These are phyloP conservation scores for Isaurus tuberculatus DNA, from an alignment of 92 coral and sea anemone species.

Conservation along the genomic window DNA sequence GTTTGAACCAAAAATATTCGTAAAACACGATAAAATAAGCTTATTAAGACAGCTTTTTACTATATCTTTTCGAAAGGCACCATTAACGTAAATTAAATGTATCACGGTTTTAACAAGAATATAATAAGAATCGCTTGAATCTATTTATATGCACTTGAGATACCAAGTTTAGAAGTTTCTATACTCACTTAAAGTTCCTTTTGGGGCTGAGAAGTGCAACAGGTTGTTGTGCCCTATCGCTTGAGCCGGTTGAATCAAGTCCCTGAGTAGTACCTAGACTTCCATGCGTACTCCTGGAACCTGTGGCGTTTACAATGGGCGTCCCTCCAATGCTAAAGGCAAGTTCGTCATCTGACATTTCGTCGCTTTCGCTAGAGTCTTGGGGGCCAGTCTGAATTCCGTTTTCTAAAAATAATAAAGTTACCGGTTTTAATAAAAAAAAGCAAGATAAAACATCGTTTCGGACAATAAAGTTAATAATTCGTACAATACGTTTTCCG, in stretches of 20 bases:
- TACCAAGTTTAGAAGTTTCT: background rate
- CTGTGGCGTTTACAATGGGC: slow-evolving; percentile 56
- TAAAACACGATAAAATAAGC: too few relatives aligned
- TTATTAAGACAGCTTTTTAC: too few relatives aligned
- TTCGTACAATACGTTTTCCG: too few relatives aligned
- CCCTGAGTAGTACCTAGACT: slow-evolving; percentile 75
- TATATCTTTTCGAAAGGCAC: too few relatives aligned
- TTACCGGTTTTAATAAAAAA: background rate
- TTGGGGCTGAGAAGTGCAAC: slow-evolving; percentile 74
- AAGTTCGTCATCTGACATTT: slow-evolving; percentile 82
- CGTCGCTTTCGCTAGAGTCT: slow-evolving; percentile 66
- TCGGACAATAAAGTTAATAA: too few relatives aligned
- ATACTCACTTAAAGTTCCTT: slow-evolving; percentile 67
- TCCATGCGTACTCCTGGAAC: slow-evolving; percentile 67
- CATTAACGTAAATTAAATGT: too few relatives aligned
- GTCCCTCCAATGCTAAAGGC: slow-evolving; percentile 83
- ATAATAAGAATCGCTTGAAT: too few relatives aligned
- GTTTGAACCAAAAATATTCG: too few relatives aligned
- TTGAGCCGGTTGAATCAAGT: slow-evolving; percentile 71
- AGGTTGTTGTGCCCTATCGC: slow-evolving; percentile 74
- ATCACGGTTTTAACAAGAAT: too few relatives aligned
- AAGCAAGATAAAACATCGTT: background rate
- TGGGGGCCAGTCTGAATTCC: slow-evolving; percentile 16
- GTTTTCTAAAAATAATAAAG: slow-evolving; percentile 10
- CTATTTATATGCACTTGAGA: too few relatives aligned